Conservation (phyloP, 2,797 vertebrate species). For the Pseudochromis fuscus region DNA sequence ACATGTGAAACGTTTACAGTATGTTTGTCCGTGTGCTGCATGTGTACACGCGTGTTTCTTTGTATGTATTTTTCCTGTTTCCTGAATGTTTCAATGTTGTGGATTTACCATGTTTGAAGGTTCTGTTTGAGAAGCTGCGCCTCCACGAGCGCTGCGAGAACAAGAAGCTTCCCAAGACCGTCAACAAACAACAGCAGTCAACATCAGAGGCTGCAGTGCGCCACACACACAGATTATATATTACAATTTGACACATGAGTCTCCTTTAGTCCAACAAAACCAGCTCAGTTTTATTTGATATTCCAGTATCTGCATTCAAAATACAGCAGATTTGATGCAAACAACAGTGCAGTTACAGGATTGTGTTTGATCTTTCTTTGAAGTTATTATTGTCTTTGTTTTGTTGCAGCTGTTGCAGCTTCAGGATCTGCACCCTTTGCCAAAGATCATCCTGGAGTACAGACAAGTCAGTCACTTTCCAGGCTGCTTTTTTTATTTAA, state of each 20-base stretch:
- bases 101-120: slow-evolving; percentile 77
- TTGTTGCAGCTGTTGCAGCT: slow-evolving; percentile 88
- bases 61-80: neutral
- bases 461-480: slow-evolving; percentile 86
- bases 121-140: slow-evolving; percentile 93
- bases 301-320: neutral
- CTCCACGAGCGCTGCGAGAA: slow-evolving; percentile 86
- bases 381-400: neutral
- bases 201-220: slow-evolving; percentile 91
- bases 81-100: slow-evolving; percentile 1
- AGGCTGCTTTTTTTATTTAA: neutral
- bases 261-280: slow-evolving; percentile 4
- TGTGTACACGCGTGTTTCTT: neutral
- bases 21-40: neutral
- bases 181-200: slow-evolving; percentile 87
- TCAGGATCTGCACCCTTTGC: slow-evolving; percentile 91
- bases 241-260: slow-evolving; percentile 15
- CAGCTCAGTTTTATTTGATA: neutral
- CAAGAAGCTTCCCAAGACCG: slow-evolving; percentile 87
- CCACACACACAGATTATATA: slow-evolving; percentile 17
- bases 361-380: neutral
- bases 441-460: slow-evolving; percentile 92
- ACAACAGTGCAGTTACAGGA: neutral
- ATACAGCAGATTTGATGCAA: neutral
- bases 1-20: neutral